A percentile compares a stretch with the other conserved stretches of the same genome.
phyloP scores from a whole-genome alignment of 1,140 invertebrate genomes.

The Apis laboriosa region DNA sequence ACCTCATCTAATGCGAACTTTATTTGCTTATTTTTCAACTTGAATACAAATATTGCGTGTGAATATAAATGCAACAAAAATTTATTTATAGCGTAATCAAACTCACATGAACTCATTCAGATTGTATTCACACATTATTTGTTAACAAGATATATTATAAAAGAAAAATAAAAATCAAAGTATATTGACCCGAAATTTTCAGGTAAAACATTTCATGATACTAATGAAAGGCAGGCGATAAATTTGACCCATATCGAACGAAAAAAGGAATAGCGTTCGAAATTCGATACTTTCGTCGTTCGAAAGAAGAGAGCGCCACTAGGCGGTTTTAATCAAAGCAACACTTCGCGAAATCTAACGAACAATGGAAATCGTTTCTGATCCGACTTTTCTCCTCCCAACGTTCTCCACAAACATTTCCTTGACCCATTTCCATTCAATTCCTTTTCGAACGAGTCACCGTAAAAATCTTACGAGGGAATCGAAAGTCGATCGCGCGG shows the following conservation, averaged over 20 bases:
- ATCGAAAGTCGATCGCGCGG: slow-evolving; percentile 9
- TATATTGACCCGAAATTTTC: too few species aligned
- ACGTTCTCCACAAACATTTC: background rate
- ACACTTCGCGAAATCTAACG: background rate
- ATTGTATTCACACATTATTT: too few species aligned
- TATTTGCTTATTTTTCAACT: too few species aligned
- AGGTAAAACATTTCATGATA: too few species aligned
- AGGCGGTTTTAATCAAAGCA: slow-evolving; percentile 20
- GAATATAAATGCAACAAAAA: too few species aligned
- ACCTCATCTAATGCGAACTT: too few species aligned
- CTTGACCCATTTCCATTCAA: slow-evolving; percentile 10
- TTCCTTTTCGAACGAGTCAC: background rate
- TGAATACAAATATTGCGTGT: too few species aligned
- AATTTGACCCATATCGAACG: background rate
- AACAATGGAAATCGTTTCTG: slow-evolving; percentile 19
- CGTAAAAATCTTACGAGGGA: slow-evolving; percentile 14
- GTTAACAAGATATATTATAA: too few species aligned
- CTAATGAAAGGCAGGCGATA: too few species aligned
- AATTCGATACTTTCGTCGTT: background rate
- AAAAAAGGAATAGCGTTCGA: background rate
- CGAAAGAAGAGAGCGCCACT: background rate
- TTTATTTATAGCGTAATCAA: too few species aligned
- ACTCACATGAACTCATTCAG: too few species aligned
- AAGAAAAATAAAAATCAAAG: too few species aligned
- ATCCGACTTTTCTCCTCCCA: background rate